Evolutionary conservation across 2,113 vertebrate species (phyloP).

Genomic region (Strix aluco): DNA sequence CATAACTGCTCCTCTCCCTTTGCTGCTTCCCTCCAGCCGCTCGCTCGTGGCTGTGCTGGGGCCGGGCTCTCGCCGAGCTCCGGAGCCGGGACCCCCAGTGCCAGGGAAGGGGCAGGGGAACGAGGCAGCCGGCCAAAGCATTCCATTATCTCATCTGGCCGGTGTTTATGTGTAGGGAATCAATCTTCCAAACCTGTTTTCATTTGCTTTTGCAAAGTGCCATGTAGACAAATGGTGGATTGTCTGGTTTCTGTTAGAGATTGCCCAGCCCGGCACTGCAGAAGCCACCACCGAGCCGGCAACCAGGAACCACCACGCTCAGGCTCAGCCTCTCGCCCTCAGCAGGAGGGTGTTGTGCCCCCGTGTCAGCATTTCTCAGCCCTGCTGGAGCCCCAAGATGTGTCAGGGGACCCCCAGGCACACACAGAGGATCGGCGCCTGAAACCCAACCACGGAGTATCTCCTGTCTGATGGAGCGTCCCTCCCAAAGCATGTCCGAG

Average conservation of each 20-base stretch:
- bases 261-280: not conserved
- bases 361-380: fast-evolving
- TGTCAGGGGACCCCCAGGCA: fast-evolving
- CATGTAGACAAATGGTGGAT: fast-evolving
- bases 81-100: not conserved
- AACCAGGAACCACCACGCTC: not conserved
- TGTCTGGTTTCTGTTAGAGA: fast-evolving
- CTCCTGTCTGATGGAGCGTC: not conserved
- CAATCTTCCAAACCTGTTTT: not conserved
- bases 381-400: not conserved
- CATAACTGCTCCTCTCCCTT: not conserved
- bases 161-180: fast-evolving
- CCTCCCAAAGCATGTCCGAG: not conserved
- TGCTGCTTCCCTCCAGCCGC: not conserved
- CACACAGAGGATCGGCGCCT: not conserved
- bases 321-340: not conserved
- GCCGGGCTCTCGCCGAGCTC: not conserved
- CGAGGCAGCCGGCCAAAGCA: fast-evolving
- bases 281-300: not conserved
- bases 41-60: not conserved
- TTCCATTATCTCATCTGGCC: fast-evolving
- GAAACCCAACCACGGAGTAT: not conserved
- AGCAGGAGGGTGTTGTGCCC: not conserved
- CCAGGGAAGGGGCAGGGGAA: not conserved
- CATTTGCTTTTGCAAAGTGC: fast-evolving